Evolutionary conservation across 2,888 invertebrate genomes (phyloP).

Genomic region (Rhimphoctona megacephalus): DNA sequence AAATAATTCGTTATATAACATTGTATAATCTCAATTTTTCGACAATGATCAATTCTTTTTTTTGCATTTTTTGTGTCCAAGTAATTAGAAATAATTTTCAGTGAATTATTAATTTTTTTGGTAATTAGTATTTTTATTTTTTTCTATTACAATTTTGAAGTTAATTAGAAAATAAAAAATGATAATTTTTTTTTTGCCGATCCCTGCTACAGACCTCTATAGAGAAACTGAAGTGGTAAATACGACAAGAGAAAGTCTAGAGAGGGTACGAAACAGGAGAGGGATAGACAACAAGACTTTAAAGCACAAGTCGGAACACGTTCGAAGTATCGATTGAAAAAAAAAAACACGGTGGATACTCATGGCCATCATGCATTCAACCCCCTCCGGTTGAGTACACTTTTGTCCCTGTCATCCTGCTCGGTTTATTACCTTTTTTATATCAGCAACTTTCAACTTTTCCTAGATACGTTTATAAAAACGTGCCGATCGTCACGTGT

Average conservation of each 20-base stretch:
- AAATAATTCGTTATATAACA: too few species aligned
- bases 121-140: too few species aligned
- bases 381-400: background rate
- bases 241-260: background rate
- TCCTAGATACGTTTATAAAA: background rate
- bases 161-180: too few species aligned
- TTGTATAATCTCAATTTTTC: too few species aligned
- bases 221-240: background rate
- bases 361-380: background rate
- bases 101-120: too few species aligned
- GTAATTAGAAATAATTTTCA: too few species aligned
- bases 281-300: background rate
- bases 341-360: slow-evolving; percentile 19
- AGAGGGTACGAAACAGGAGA: background rate
- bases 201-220: too few species aligned
- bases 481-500: background rate
- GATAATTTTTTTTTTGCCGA: too few species aligned
- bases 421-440: slow-evolving; percentile 6
- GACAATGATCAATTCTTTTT: too few species aligned
- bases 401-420: background rate
- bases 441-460: slow-evolving; percentile 2
- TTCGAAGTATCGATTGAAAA: slow-evolving; percentile 52
- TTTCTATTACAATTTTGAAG: too few species aligned
- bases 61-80: too few species aligned
- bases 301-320: background rate